Conservation (phyloP, 2,888 invertebrate species). For the Xylocampa areola region DNA sequence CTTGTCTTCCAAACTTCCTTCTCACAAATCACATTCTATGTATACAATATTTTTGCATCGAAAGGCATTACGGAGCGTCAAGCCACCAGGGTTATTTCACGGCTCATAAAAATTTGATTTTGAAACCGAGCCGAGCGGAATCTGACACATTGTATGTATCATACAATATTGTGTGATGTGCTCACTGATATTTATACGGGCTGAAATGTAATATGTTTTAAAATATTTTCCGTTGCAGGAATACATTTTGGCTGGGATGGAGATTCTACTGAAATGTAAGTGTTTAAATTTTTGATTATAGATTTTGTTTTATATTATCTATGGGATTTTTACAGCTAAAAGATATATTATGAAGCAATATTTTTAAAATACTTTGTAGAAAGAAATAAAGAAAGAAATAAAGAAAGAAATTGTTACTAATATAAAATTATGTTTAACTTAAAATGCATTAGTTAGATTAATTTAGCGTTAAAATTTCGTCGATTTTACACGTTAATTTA, state of each 20-base stretch:
- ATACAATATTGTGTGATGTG: slow-evolving; percentile 58
- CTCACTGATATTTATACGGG: slow-evolving; percentile 47
- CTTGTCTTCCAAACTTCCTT: slow-evolving; percentile 36
- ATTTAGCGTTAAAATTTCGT: too few relatives aligned
- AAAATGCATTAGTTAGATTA: too few relatives aligned
- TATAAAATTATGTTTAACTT: too few relatives aligned
- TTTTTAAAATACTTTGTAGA: too few relatives aligned
- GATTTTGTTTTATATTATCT: too few relatives aligned
- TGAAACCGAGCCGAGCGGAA: slow-evolving; percentile 59
- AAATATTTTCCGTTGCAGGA: slow-evolving; percentile 34
- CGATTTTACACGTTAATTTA: too few relatives aligned
- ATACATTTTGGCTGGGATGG: slow-evolving; percentile 18
- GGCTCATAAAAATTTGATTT: slow-evolving; percentile 73
- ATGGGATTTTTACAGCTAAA: too few relatives aligned
- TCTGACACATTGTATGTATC: slow-evolving; percentile 68
- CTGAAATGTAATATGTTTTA: slow-evolving; percentile 43
- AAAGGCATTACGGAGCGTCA: slow-evolving; percentile 52
- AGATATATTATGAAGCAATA: too few relatives aligned
- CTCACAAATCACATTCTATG: slow-evolving; percentile 37
- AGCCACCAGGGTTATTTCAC: slow-evolving; percentile 66
- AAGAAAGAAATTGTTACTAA: too few relatives aligned
- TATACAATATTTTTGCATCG: slow-evolving; percentile 61
- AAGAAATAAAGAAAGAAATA: too few relatives aligned
- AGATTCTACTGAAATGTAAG: neutral
- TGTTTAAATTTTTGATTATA: slow-evolving; percentile 8